Percentiles rank a stretch among this genome's conserved stretches.
Evolutionary conservation across 2,113 vertebrate genomes (phyloP).

Genomic region (Melanerpes formicivorus): DNA sequence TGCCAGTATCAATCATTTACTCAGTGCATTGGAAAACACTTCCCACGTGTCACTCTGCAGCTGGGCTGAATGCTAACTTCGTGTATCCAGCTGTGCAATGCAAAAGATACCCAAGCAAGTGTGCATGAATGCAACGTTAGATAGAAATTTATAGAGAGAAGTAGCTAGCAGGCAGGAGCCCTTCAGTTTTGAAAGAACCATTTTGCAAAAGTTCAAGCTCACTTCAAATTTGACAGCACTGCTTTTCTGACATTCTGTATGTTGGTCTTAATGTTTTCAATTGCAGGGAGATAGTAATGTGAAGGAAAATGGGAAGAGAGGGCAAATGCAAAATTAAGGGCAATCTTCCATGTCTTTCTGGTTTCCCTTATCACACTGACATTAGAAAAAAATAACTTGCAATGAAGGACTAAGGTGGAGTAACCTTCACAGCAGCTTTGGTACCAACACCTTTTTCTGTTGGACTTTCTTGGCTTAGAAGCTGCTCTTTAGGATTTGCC

Average conservation of each 20-base stretch:
- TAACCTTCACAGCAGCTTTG: not conserved
- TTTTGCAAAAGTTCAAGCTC: not conserved
- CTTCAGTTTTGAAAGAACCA: not conserved
- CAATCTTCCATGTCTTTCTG: not conserved
- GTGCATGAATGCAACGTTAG: not conserved
- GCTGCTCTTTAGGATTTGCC: not conserved
- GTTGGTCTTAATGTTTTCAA: not conserved
- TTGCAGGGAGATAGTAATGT: not conserved
- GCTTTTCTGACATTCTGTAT: not conserved
- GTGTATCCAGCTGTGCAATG: conserved; percentile 55
- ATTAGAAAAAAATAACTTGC: not conserved
- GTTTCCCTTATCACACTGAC: not conserved
- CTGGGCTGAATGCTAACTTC: conserved; percentile 47
- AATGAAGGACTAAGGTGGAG: not conserved
- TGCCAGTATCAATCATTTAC: conserved; percentile 70
- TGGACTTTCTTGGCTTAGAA: not conserved
- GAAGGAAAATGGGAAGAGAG: not conserved
- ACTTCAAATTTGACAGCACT: not conserved
- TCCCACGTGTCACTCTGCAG: conserved; percentile 34
- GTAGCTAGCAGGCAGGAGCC: not conserved
- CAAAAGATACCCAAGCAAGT: not conserved
- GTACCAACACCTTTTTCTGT: not conserved
- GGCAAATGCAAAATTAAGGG: not conserved
- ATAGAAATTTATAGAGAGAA: not conserved
- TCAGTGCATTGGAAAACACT: conserved; percentile 61